Base-by-base conservation (phyloP, 2,888 invertebrate species). In the Hipparchia sbordonii region DNA sequence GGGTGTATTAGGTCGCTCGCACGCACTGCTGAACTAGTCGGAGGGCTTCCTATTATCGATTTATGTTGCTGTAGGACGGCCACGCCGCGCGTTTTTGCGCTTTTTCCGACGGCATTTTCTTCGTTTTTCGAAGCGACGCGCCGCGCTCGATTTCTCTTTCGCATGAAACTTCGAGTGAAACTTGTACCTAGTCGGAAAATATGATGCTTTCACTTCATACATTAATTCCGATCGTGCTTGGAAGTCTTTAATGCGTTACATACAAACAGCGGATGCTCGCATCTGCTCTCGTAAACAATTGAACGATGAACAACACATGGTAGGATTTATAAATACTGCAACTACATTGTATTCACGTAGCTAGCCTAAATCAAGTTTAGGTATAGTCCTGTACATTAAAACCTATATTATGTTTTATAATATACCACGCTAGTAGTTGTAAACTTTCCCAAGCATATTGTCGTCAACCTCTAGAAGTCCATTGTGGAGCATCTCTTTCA, bases 1-100 rank as follows among this genome's bases (percentile, higher is more conserved):
- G 89, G 90, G 91, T 92, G 92, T 92, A 90, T 92, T 91, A 90
- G 93, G 93, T 93, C 93, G 93, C 87, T 89, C 86, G 91, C 92
- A 92, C 92, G 93, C 93, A 93, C 93, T 92, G 92, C 90, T 93
- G 92, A 93, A 92, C 93, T 93, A 93, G 87, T 92, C 92, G 89
- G 90, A 91, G 92, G 91, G 91, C 88, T 92, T 92, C 93, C 91
- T 91, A 90, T 90, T 92, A 93, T 93, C 92, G 92, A 93, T 92
- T 92, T 89, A 90, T 89, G 91, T 88, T 88, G 87, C 75, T 88
- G 85, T 85, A 87, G 86, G 85, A 86, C 85, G 85, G 79, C 84
- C 69, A 76, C 76, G 84, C 82, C 82, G 83, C 78, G 77, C 79
- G 83, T 82, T 82, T 81, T 82, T 85, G 82, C 84, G 82, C 79